Evolutionary conservation across 2,113 vertebrate species (phyloP).

Genomic region (Festucalex cinctus): DNA sequence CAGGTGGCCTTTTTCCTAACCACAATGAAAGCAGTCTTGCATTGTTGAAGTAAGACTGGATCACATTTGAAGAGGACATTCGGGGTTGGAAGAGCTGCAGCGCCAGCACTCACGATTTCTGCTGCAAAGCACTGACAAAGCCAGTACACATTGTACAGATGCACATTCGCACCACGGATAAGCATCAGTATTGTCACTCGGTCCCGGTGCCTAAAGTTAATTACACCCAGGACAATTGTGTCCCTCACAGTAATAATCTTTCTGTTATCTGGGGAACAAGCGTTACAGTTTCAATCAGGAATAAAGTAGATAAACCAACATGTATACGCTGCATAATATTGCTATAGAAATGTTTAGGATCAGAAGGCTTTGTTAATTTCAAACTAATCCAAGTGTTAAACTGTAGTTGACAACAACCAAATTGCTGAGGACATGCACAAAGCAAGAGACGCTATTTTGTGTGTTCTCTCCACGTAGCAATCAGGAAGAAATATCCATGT

Average conservation of each 20-base stretch:
- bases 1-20: slow-evolving; percentile 45
- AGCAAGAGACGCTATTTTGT: background rate
- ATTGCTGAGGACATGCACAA: background rate
- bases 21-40: slow-evolving; percentile 33
- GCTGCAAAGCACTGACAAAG: slow-evolving; percentile 12
- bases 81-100: slow-evolving; percentile 22
- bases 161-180: background rate
- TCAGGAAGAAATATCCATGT: slow-evolving; percentile 9
- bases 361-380: too few relatives aligned
- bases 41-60: background rate
- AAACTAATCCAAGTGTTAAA: too few relatives aligned
- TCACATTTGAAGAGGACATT: slow-evolving; percentile 18
- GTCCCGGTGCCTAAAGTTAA: background rate
- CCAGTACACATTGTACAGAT: background rate
- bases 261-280: background rate
- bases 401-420: too few relatives aligned
- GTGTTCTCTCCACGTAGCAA: background rate
- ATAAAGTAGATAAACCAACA: too few relatives aligned
- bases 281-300: background rate
- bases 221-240: background rate
- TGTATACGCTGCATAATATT: too few relatives aligned
- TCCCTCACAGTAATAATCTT: background rate
- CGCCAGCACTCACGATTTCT: background rate
- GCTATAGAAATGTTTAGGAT: too few relatives aligned
- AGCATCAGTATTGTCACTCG: slow-evolving; percentile 14